phyloP scores from a whole-genome alignment of 2,888 invertebrate genomes.

The Adineta ricciae region DNA sequence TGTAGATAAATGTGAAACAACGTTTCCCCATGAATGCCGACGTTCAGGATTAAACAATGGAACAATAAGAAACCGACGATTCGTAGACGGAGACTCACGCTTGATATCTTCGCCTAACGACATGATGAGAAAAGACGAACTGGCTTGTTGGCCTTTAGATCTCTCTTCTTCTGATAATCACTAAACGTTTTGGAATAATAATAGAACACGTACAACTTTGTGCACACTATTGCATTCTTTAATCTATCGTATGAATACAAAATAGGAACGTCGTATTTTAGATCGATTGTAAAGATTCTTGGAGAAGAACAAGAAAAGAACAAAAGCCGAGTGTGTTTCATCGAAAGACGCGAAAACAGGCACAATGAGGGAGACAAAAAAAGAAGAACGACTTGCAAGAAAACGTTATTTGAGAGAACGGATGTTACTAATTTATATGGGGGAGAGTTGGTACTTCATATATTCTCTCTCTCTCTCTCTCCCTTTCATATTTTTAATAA shows the following conservation, averaged over 20 bases:
- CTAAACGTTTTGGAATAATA: neutral
- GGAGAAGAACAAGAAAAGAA: neutral
- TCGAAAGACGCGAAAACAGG: neutral
- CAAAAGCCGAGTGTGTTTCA: neutral
- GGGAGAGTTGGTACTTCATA: neutral
- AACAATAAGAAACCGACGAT: neutral
- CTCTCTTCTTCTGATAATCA: neutral
- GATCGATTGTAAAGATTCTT: neutral
- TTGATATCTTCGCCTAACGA: neutral
- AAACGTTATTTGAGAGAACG: neutral
- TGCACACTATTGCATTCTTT: neutral
- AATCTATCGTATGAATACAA: neutral
- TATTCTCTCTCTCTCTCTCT: neutral
- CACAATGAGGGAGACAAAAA: neutral
- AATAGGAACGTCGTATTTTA: neutral
- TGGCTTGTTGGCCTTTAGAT: neutral
- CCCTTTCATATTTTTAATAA: neutral
- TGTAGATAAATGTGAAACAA: neutral
- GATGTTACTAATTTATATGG: neutral
- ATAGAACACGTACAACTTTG: neutral
- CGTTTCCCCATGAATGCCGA: slow-evolving; percentile 8
- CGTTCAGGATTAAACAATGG: slow-evolving; percentile 20
- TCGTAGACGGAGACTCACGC: neutral
- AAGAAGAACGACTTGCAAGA: neutral
- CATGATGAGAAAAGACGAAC: neutral